A percentile compares a stretch with the other conserved stretches of the same genome.
Conservation (phyloP, 2,797 vertebrate genomes). For the Trachurus trachurus region DNA sequence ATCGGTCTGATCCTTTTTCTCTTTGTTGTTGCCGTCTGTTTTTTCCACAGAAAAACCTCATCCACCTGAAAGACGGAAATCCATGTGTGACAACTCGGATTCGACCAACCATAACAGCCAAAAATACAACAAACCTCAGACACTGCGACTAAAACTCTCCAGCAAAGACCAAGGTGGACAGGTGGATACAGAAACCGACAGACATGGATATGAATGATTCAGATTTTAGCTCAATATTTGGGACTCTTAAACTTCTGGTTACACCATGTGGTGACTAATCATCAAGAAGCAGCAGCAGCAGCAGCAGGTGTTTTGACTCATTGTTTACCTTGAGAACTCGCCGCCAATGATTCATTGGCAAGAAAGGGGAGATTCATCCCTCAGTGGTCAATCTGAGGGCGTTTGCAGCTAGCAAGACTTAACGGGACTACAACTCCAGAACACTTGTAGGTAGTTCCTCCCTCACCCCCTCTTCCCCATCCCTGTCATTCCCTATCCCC, state of each 20-base stretch:
- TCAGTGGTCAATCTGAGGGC: conserved; percentile 27
- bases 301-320: conserved; percentile 9
- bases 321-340: conserved; percentile 1
- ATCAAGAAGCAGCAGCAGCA: background rate
- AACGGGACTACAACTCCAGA: conserved; percentile 7
- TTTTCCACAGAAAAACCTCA: conserved; percentile 50
- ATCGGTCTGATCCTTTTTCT: conserved; percentile 2
- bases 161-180: background rate
- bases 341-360: conserved; percentile 43
- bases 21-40: conserved; percentile 8
- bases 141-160: background rate
- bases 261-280: conserved; percentile 38
- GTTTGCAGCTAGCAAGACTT: conserved; percentile 51
- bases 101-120: background rate
- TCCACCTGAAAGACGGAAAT: conserved; percentile 7
- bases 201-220: conserved; percentile 48
- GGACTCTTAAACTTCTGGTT: conserved; percentile 12
- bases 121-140: conserved; percentile 4
- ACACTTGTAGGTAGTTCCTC: conserved; percentile 19
- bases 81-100: background rate
- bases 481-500: conserved; percentile 8
- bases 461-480: conserved; percentile 1
- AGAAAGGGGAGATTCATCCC: conserved; percentile 46
- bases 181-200: conserved; percentile 5
- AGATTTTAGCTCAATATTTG: background rate